A percentile compares a stretch with the other conserved stretches of the same genome.
Evolutionary conservation across 2,888 invertebrate genomes (phyloP).

Genomic region (Aquatica leii): DNA sequence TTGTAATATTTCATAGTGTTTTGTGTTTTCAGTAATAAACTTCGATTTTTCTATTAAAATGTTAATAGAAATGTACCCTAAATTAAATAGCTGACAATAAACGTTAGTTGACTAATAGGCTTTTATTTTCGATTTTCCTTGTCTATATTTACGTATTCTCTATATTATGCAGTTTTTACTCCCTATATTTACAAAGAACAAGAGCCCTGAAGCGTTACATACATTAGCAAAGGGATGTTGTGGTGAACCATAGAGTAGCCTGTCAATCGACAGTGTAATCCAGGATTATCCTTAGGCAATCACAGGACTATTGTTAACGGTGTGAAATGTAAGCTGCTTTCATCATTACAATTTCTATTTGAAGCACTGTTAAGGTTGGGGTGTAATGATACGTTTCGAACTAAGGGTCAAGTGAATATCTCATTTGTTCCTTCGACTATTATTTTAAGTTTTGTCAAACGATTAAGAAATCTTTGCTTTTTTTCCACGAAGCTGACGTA

Average conservation of each 20-base stretch:
- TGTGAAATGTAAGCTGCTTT: conserved; percentile 59
- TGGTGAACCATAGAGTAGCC: conserved; percentile 41
- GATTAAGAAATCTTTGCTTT: not conserved
- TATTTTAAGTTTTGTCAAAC: not conserved
- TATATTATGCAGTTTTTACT: conserved; percentile 11
- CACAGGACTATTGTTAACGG: conserved; percentile 60
- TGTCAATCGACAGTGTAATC: conserved; percentile 59
- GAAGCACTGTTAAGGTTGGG: conserved; percentile 31
- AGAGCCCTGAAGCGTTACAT: conserved; percentile 34
- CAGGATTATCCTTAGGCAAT: conserved; percentile 61
- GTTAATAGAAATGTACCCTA: not conserved
- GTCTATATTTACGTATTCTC: conserved; percentile 19
- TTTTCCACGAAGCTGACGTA: too few relatives aligned
- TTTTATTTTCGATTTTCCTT: conserved; percentile 22
- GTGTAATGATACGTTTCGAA: conserved; percentile 29
- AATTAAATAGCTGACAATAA: conserved; percentile 8
- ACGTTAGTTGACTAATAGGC: conserved; percentile 30
- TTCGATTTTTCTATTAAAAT: conserved; percentile 17
- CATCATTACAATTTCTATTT: conserved; percentile 39
- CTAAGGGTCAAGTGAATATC: conserved; percentile 22
- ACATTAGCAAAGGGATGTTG: conserved; percentile 38
- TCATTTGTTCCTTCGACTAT: conserved; percentile 2
- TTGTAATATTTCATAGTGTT: conserved; percentile 16
- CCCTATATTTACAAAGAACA: conserved; percentile 33
- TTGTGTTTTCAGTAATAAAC: not conserved